Conservation (phyloP, 2,888 invertebrate species). For the Drosophila macrospina region DNA sequence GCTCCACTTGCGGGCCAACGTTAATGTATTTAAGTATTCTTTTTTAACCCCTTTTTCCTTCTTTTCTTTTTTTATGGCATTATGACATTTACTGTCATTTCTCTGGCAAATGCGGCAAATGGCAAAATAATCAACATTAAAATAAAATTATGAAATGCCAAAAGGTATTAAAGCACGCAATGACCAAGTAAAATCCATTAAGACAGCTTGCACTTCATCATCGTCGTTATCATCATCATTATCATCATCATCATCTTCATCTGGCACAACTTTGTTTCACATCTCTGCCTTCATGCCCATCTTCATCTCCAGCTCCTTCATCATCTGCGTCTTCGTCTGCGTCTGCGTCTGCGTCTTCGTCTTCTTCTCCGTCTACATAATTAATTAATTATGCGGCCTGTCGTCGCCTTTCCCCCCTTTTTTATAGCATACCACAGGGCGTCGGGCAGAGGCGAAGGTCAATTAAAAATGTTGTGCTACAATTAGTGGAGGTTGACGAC, state of each 20-base stretch:
- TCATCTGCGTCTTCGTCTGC: slow-evolving; percentile 12
- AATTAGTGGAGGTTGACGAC: slow-evolving; percentile 51
- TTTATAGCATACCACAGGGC: slow-evolving; percentile 45
- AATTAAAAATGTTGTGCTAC: slow-evolving; percentile 70
- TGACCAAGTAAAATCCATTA: slow-evolving; percentile 74
- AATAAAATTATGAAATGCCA: slow-evolving; percentile 57
- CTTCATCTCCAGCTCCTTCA: slow-evolving; percentile 6
- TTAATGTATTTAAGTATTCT: slow-evolving; percentile 45
- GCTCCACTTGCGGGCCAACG: slow-evolving; percentile 69
- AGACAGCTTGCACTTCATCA: slow-evolving; percentile 37
- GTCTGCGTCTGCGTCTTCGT: slow-evolving; percentile 10
- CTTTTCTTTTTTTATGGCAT: slow-evolving; percentile 25
- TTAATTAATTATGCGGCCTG: slow-evolving; percentile 40
- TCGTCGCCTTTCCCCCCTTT: slow-evolving; percentile 30
- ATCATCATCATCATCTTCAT: slow-evolving; percentile 9
- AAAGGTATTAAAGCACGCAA: slow-evolving; percentile 68
- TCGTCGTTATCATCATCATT: slow-evolving; percentile 7
- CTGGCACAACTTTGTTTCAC: slow-evolving; percentile 4
- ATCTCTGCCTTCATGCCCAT: slow-evolving; percentile 11
- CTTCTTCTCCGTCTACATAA: slow-evolving; percentile 18
- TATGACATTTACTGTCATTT: slow-evolving; percentile 65
- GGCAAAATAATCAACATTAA: slow-evolving; percentile 64
- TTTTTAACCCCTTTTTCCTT: not conserved
- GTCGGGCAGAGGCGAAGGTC: slow-evolving; percentile 64
- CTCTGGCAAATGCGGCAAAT: slow-evolving; percentile 62